Evolutionary conservation across 37 sponge, comb jelly and placozoan genomes (phyloP).

Genomic region (Halichondria panicea): DNA sequence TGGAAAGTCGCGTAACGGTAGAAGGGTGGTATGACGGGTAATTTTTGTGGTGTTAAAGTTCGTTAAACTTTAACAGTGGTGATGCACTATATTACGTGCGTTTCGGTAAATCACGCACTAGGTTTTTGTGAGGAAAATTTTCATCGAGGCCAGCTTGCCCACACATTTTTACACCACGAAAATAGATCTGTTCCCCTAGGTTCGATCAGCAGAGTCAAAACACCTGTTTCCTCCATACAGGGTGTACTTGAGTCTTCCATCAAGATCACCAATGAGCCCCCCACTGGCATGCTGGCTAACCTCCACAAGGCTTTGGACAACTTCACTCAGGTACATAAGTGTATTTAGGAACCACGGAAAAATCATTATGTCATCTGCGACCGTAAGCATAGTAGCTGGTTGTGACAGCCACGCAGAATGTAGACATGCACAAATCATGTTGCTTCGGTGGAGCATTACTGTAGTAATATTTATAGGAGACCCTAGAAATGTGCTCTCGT

Average conservation of each 20-base stretch:
- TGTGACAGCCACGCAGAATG: neutral
- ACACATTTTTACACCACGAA: too few relatives aligned
- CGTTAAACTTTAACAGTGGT: neutral
- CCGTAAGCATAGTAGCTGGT: neutral
- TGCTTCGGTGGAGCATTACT: too few relatives aligned
- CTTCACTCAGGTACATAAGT: constrained; percentile 88
- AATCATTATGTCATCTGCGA: neutral
- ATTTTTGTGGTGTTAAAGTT: neutral
- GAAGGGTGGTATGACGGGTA: too few relatives aligned
- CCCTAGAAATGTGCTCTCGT: constrained; percentile 95
- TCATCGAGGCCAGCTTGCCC: too few relatives aligned
- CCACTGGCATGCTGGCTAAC: constrained; percentile 98
- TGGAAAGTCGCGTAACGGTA: too few relatives aligned
- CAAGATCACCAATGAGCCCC: constrained; percentile 99
- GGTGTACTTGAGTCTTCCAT: constrained; percentile 95
- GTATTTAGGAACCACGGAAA: neutral
- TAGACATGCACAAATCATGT: too few relatives aligned
- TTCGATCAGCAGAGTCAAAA: neutral
- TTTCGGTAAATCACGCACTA: neutral
- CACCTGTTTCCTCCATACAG: neutral
- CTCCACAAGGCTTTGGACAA: constrained; percentile 96
- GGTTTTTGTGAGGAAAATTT: neutral
- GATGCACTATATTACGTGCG: neutral
- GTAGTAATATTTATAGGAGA: constrained; percentile 81
- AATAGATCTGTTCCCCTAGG: too few relatives aligned